A percentile compares a stretch with the other conserved stretches of the same genome.
phyloP scores from a whole-genome alignment of 2,797 vertebrate genomes.

The Diceros bicornis region DNA sequence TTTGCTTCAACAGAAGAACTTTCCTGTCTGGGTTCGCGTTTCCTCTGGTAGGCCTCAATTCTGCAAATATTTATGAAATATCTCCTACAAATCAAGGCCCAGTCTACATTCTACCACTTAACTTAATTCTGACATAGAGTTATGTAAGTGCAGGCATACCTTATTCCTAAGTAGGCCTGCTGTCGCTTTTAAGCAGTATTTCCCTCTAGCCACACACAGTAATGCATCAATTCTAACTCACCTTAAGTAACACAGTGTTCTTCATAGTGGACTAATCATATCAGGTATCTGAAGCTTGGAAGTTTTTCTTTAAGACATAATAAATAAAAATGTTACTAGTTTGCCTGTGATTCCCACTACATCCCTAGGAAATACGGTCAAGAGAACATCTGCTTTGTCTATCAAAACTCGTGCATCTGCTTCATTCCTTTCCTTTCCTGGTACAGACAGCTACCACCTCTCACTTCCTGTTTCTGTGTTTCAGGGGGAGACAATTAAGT shows the following conservation, averaged over 20 bases:
- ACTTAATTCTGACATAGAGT: background rate
- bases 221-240: background rate
- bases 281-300: background rate
- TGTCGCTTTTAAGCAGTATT: background rate
- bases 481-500: background rate
- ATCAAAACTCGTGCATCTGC: background rate
- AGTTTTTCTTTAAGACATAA: background rate
- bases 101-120: background rate
- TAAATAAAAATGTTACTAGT: background rate
- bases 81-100: background rate
- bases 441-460: background rate
- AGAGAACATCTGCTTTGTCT: background rate
- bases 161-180: background rate
- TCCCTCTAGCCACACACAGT: background rate
- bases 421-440: background rate
- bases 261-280: background rate
- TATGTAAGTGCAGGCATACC: background rate
- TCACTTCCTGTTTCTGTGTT: background rate
- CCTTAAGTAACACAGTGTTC: background rate
- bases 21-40: background rate
- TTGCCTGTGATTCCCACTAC: background rate
- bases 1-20: background rate
- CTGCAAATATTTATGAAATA: background rate
- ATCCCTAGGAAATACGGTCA: background rate
- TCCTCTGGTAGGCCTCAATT: too few relatives aligned